Conservation (phyloP, 2,888 invertebrate genomes). For the Melanostoma scalare region DNA sequence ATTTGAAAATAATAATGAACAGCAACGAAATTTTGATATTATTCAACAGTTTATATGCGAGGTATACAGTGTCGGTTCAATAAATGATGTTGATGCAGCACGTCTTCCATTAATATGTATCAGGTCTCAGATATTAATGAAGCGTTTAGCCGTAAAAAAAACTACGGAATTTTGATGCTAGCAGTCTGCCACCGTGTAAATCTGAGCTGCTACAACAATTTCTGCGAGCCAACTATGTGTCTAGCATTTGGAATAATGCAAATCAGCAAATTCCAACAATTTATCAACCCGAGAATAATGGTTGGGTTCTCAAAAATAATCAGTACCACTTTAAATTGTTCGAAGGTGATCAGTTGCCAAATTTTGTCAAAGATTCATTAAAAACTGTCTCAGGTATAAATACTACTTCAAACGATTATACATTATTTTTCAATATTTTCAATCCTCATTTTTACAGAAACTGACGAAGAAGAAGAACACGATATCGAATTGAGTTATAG, state of each 20-base stretch:
- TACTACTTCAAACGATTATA: too few relatives aligned
- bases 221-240: not conserved
- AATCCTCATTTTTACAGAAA: too few relatives aligned
- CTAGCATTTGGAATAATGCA: conserved; percentile 32
- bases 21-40: too few relatives aligned
- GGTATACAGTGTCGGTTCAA: too few relatives aligned
- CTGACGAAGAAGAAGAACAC: too few relatives aligned
- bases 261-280: conserved; percentile 11
- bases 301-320: conserved; percentile 14
- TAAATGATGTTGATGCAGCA: not conserved
- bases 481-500: too few relatives aligned
- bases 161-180: conserved; percentile 6
- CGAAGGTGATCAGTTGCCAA: conserved; percentile 45
- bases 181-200: conserved; percentile 13
- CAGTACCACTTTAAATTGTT: conserved; percentile 36
- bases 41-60: too few relatives aligned
- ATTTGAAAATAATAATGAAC: too few relatives aligned
- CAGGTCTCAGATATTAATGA: not conserved
- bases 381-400: too few relatives aligned
- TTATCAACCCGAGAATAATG: conserved; percentile 12
- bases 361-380: conserved; percentile 30
- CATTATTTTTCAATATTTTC: too few relatives aligned
- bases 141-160: not conserved
- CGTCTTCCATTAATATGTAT: not conserved
- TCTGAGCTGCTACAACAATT: conserved; percentile 5